Percentiles rank a stretch among this genome's conserved stretches.
These are phyloP conservation scores for Alouatta palliata DNA, from an alignment of 2,113 vertebrate species.

Conservation along the genomic window DNA sequence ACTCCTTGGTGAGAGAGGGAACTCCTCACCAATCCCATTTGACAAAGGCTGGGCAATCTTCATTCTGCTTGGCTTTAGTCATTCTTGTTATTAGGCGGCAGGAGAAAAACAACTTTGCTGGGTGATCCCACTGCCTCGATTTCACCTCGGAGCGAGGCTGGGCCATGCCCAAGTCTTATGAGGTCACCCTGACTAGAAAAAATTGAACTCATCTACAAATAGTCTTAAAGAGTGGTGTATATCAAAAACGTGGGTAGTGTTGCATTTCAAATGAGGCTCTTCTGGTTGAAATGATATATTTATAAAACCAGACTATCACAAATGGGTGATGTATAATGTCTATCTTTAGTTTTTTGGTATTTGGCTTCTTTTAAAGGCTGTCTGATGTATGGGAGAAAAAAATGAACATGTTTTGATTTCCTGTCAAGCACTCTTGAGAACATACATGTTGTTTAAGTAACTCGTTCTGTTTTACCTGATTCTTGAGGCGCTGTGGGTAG, in stretches of 20 bases:
- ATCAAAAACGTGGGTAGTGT: not conserved
- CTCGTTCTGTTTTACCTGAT: not conserved
- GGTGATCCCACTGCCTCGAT: not conserved
- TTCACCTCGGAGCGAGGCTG: constrained; percentile 25
- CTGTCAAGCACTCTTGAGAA: not conserved
- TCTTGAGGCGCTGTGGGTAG: not conserved
- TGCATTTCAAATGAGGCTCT: not conserved
- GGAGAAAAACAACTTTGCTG: constrained; percentile 18
- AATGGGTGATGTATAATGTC: not conserved
- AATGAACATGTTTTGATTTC: constrained; percentile 37
- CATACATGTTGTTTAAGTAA: not conserved
- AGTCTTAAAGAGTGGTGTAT: not conserved
- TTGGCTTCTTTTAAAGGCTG: constrained; percentile 22
- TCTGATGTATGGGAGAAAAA: constrained; percentile 21
- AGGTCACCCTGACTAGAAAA: constrained; percentile 53
- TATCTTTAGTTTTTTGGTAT: constrained; percentile 6
- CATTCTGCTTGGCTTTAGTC: not conserved
- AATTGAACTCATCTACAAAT: not conserved
- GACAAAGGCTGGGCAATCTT: not conserved
- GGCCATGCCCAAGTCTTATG: not conserved
- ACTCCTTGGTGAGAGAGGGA: not conserved
- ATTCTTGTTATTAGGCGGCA: not conserved
- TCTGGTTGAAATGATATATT: not conserved
- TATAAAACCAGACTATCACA: not conserved
- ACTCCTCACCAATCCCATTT: not conserved